These are phyloP conservation scores for Leptinotarsa tumamoca DNA, from an alignment of 2,888 invertebrate genomes.

Conservation along the genomic window DNA sequence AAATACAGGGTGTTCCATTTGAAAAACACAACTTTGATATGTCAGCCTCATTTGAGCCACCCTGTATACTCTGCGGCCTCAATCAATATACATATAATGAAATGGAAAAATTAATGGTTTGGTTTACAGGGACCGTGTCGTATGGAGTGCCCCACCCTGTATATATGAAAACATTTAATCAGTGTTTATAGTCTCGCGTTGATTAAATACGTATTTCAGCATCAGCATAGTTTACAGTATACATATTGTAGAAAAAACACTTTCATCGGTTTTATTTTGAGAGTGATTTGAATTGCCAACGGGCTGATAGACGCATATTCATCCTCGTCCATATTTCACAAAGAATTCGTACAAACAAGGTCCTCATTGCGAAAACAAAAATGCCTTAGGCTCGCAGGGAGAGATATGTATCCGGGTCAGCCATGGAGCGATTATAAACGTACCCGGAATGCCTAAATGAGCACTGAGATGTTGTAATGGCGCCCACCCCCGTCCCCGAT, in stretches of 20 bases:
- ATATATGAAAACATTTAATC: too few species aligned
- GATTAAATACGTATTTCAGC: too few species aligned
- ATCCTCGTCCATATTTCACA: conserved; percentile 24
- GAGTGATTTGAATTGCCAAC: conserved; percentile 2
- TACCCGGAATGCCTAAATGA: conserved; percentile 64
- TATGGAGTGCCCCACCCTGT: too few species aligned
- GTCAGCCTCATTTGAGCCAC: too few species aligned
- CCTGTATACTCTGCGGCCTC: too few species aligned
- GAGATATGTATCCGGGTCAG: conserved; percentile 37
- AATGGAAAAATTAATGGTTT: too few species aligned
- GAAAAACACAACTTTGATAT: too few species aligned
- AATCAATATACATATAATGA: too few species aligned
- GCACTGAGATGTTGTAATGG: conserved; percentile 66
- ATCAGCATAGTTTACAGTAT: too few species aligned
- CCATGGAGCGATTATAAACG: conserved; percentile 50
- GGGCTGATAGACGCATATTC: background rate
- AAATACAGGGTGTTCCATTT: too few species aligned
- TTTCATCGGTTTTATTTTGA: background rate
- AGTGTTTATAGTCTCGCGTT: too few species aligned
- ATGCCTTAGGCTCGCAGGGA: conserved; percentile 29
- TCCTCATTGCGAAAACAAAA: conserved; percentile 26
- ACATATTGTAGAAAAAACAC: background rate
- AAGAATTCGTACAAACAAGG: conserved; percentile 39
- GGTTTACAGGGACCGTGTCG: too few species aligned
- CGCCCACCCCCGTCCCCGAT: conserved; percentile 63